A percentile compares a stretch with the other conserved stretches of the same genome.
These are phyloP conservation scores for Trachurus trachurus DNA, from an alignment of 2,797 vertebrate genomes.

Conservation along the genomic window DNA sequence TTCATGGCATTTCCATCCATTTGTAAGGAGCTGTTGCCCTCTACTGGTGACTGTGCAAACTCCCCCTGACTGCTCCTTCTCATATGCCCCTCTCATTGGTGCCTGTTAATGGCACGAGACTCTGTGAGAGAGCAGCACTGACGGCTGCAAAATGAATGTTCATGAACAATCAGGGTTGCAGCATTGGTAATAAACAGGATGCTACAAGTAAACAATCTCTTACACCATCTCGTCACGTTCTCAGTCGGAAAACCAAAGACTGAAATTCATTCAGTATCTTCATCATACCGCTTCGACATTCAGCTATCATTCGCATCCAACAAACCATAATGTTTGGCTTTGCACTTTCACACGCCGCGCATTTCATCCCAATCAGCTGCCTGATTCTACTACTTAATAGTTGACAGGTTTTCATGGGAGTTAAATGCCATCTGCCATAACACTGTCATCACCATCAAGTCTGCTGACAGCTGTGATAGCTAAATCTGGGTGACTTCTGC, in stretches of 20 bases:
- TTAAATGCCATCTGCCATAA: constrained; percentile 67
- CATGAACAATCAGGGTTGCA: background rate
- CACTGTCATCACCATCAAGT: constrained; percentile 54
- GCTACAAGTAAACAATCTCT: background rate
- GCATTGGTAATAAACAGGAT: background rate
- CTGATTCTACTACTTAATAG: constrained; percentile 47
- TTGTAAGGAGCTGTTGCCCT: constrained; percentile 80
- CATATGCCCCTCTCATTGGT: background rate
- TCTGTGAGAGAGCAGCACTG: constrained; percentile 14
- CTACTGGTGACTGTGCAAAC: constrained; percentile 76
- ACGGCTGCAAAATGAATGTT: background rate
- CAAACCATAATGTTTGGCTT: constrained; percentile 28
- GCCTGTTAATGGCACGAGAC: constrained; percentile 12
- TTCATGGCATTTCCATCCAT: constrained; percentile 63
- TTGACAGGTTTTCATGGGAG: constrained; percentile 55
- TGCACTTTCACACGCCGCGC: constrained; percentile 28
- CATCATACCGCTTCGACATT: background rate
- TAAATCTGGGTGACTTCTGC: constrained; percentile 62
- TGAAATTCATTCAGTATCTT: background rate
- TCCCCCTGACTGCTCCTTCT: constrained; percentile 6
- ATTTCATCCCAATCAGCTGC: constrained; percentile 55
- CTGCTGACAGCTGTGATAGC: constrained; percentile 65
- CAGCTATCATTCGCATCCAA: background rate
- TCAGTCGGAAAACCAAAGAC: background rate
- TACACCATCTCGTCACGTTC: background rate